Evolutionary conservation across 2,113 vertebrate genomes (phyloP).

Genomic region (Henicopernis longicauda): DNA sequence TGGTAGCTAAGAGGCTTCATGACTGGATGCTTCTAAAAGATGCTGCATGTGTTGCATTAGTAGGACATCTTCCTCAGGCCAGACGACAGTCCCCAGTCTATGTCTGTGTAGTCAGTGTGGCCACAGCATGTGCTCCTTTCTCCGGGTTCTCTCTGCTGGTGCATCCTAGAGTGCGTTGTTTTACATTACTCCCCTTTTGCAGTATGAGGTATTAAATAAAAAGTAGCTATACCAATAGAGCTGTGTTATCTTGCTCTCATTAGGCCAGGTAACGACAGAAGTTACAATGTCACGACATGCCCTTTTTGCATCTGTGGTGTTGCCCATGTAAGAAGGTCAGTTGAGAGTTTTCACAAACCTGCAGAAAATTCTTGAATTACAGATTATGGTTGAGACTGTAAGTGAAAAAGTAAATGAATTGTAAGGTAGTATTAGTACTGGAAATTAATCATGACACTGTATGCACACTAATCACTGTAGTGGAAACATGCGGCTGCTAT

Average conservation of each 20-base stretch:
- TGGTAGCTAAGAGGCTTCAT: background rate
- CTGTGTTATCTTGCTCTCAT: background rate
- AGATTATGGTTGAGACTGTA: background rate
- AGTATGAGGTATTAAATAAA: background rate
- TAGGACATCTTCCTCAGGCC: background rate
- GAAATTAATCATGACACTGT: background rate
- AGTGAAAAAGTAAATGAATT: background rate
- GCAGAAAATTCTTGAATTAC: background rate
- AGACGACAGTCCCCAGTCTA: background rate
- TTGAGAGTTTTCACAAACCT: background rate
- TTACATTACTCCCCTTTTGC: background rate
- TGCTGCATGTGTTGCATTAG: background rate
- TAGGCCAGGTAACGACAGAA: background rate
- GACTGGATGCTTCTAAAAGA: background rate
- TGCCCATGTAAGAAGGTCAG: background rate
- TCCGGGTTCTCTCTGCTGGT: background rate
- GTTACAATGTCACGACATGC: accelerated
- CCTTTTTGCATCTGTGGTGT: background rate
- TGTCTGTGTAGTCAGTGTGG: background rate
- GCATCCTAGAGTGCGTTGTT: background rate
- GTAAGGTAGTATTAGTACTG: background rate
- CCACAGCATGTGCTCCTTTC: background rate
- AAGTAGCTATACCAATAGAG: background rate
- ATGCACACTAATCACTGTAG: background rate
- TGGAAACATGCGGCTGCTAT: background rate